Conservation (phyloP, 2,888 invertebrate species). For the Acrobasis suavella region DNA sequence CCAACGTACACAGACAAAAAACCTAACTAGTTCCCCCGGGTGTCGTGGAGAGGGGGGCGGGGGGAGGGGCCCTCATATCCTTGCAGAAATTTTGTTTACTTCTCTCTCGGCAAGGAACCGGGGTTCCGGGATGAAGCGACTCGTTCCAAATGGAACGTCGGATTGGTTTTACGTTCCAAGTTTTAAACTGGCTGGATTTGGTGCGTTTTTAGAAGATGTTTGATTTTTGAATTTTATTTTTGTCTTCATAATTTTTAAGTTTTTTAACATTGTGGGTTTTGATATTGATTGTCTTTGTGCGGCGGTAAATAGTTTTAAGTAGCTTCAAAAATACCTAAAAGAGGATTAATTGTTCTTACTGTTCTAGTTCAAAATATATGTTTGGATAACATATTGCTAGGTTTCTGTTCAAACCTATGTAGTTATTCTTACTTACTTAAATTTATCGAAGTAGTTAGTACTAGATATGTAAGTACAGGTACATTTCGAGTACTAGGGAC, state of each 20-base stretch:
- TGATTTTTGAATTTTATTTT: conserved; percentile 1
- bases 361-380: too few species aligned
- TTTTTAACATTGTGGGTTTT: neutral
- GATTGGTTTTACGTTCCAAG: conserved; percentile 59
- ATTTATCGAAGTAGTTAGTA: too few species aligned
- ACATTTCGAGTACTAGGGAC: too few species aligned
- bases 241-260: neutral
- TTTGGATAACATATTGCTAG: too few species aligned
- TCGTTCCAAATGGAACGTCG: conserved; percentile 64
- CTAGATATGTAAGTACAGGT: too few species aligned
- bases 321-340: too few species aligned
- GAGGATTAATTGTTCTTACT: too few species aligned
- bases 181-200: conserved; percentile 35
- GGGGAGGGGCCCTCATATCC: conserved; percentile 68
- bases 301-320: neutral
- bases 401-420: too few species aligned
- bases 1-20: conserved; percentile 68
- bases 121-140: conserved; percentile 55
- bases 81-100: conserved; percentile 82
- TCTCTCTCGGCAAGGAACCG: conserved; percentile 75
- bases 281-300: too few species aligned
- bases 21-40: conserved; percentile 64
- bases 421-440: too few species aligned
- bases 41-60: conserved; percentile 31
- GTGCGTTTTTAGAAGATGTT: conserved; percentile 13